Base-by-base conservation (phyloP, 2,113 vertebrate genomes). In the Centrocercus urophasianus region DNA sequence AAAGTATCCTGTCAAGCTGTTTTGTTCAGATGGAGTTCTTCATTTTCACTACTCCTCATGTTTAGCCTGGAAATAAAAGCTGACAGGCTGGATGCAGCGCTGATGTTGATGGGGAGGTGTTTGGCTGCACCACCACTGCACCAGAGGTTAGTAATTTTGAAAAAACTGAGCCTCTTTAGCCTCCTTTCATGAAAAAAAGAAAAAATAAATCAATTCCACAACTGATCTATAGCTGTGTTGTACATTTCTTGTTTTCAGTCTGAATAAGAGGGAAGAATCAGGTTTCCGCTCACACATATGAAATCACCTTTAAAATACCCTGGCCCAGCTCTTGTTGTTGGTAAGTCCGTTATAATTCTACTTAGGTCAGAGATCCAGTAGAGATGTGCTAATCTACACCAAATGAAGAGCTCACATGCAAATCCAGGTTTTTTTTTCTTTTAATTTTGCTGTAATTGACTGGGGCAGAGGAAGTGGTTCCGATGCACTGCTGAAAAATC, bases 401-500 rank as follows among this genome's bases (percentile, higher is more conserved):
- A 67, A 88, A 38, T 40, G 9, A 92, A 78, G 70, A 92, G 30
- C 66, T 95, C 43, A 14, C 18, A 12, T 72, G 32, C 13, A 75
- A 78, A 84, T 42, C 42, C 7, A 57, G 17, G 11, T 36, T 79
- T 87, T 42, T 83, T 94, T 93, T 63, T 32, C 36, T 88, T 88
- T 75, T 86, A 27, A 86, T 78, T 96, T 92, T 67, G 14, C 25
- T 83, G 66, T 92, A 60, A 77, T 28, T 60, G 60, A 43, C 38
- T 45, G 5, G 9, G 11, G 6, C 6, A 6, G 38, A 73, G 54
- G 36, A 91, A 88, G 34, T 13, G 43, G n/a, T 90, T 93, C 89
- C 83, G 79, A 79, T 83, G 56, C 34, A 88, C n/a, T 67, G 82
- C 61, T 75, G 57, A 85, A 86, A 86, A 91, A 94, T 78, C 69